Percentiles rank a stretch among this genome's conserved stretches.
phyloP scores from a whole-genome alignment of 2,113 vertebrate species.

The Anoura caudifer region DNA sequence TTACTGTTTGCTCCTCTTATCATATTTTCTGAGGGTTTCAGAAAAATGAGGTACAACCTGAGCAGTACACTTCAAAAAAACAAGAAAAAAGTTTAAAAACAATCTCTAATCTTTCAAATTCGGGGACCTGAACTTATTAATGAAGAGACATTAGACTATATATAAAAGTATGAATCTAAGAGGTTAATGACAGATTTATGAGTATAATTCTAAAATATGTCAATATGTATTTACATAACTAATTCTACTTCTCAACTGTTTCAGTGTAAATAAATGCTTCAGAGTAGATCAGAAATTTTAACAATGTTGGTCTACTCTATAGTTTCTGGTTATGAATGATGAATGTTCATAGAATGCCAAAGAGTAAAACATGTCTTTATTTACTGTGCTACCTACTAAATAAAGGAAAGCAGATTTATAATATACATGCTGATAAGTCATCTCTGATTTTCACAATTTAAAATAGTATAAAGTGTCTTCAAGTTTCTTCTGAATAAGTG shows the following conservation, averaged over 20 bases:
- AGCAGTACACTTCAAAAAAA: background rate
- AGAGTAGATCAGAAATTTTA: background rate
- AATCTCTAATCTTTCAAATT: background rate
- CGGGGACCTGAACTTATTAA: background rate
- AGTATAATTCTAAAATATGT: background rate
- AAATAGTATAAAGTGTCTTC: background rate
- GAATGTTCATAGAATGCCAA: background rate
- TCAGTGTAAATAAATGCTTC: background rate
- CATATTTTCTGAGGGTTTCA: background rate
- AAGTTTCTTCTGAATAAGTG: constrained; percentile 15
- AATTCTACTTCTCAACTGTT: constrained; percentile 3
- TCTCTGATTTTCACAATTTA: background rate
- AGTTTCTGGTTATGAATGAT: background rate
- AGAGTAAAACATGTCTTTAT: background rate
- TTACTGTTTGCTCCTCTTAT: background rate
- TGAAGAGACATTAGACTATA: background rate
- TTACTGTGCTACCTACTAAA: background rate
- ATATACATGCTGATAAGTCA: background rate
- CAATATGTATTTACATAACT: background rate
- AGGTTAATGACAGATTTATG: background rate
- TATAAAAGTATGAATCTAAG: background rate
- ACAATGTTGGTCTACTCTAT: background rate
- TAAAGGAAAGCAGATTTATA: background rate
- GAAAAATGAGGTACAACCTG: background rate
- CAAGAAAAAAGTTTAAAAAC: background rate